Conservation (phyloP, 2,797 vertebrate genomes). For the Chrosomus eos region DNA sequence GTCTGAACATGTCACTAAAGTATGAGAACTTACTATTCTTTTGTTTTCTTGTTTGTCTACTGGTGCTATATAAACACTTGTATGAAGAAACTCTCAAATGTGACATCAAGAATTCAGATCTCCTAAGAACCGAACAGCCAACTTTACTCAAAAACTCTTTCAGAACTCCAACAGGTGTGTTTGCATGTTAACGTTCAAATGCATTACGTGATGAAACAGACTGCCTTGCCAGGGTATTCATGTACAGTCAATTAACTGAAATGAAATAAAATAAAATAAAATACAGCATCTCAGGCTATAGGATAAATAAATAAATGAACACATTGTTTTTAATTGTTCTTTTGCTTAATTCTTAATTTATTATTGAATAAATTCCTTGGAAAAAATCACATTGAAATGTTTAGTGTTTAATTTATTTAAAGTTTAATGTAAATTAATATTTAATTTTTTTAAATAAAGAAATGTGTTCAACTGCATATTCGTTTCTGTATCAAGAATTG, state of each 20-base stretch:
- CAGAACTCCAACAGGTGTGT: not conserved
- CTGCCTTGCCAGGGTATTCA: not conserved
- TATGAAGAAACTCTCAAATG: not conserved
- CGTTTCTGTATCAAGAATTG: not conserved
- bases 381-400: not conserved
- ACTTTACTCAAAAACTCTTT: not conserved
- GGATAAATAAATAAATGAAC: not conserved
- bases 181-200: not conserved
- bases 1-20: not conserved
- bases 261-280: not conserved
- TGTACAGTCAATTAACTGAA: not conserved
- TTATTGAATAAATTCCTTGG: not conserved
- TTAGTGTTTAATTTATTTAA: not conserved
- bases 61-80: not conserved
- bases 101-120: not conserved
- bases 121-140: not conserved
- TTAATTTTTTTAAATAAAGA: not conserved
- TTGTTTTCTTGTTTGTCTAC: not conserved
- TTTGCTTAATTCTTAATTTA: not conserved
- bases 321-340: not conserved
- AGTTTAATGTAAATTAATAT: not conserved
- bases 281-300: not conserved
- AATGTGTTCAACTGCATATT: not conserved
- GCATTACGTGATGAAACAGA: not conserved
- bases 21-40: not conserved